Percentiles rank a stretch among this genome's conserved stretches.
Evolutionary conservation across 2,113 vertebrate genomes (phyloP).

Genomic region (Cololabis saira): DNA sequence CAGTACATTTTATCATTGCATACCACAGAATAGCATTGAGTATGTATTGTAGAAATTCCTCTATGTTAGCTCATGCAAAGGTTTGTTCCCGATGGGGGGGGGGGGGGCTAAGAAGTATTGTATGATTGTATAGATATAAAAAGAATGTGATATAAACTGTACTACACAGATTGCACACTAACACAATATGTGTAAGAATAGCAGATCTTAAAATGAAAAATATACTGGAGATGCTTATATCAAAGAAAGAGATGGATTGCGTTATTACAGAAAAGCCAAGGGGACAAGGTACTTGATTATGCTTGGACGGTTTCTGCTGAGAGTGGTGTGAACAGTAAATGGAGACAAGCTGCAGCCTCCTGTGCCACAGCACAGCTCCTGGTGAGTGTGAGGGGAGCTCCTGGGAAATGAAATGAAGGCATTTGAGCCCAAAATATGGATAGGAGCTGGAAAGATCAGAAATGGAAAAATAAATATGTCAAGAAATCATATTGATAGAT

Average conservation of each 20-base stretch:
- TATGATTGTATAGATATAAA: slow-evolving; percentile 69
- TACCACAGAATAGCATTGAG: slow-evolving; percentile 67
- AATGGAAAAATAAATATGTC: too few relatives aligned
- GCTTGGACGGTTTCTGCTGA: slow-evolving; percentile 55
- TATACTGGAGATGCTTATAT: slow-evolving; percentile 16
- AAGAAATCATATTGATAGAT: not conserved
- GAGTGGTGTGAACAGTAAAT: slow-evolving; percentile 38
- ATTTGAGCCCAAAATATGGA: slow-evolving; percentile 44
- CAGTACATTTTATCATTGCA: slow-evolving; percentile 62
- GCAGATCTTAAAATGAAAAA: slow-evolving; percentile 38
- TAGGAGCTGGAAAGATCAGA: not conserved
- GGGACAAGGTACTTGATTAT: slow-evolving; percentile 47
- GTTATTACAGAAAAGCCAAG: slow-evolving; percentile 36
- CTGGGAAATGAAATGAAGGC: slow-evolving; percentile 37
- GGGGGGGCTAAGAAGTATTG: slow-evolving; percentile 58
- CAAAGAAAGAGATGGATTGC: slow-evolving; percentile 20
- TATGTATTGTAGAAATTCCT: slow-evolving; percentile 70
- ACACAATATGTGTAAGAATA: slow-evolving; percentile 41
- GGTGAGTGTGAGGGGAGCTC: too few relatives aligned
- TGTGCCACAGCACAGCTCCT: slow-evolving; percentile 34
- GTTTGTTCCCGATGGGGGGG: slow-evolving; percentile 45
- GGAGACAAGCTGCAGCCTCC: slow-evolving; percentile 35
- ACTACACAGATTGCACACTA: slow-evolving; percentile 53
- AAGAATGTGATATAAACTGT: slow-evolving; percentile 73
- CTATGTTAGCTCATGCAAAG: slow-evolving; percentile 59